Conservation (phyloP, 1,140 invertebrate genomes). For the Acyrthosiphon pisum region DNA sequence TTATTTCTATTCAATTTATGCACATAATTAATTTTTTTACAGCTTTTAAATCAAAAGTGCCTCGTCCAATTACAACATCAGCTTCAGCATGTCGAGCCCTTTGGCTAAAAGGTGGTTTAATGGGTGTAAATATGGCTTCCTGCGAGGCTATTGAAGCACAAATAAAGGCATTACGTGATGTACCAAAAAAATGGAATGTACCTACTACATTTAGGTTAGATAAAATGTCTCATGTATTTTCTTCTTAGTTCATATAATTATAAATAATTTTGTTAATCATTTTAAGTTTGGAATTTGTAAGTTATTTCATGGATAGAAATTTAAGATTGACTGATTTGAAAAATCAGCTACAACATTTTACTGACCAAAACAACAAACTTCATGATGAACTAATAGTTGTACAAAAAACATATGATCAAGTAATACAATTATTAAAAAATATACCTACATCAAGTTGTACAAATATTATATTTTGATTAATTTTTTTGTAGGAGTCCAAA, state of each 20-base stretch:
- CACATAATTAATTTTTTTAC: conserved; percentile 59
- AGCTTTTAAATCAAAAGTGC: conserved; percentile 95
- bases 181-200: conserved; percentile 92
- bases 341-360: conserved; percentile 75
- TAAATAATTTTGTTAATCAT: conserved; percentile 17
- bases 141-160: conserved; percentile 83
- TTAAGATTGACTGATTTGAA: conserved; percentile 78
- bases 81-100: conserved; percentile 86
- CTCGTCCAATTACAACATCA: conserved; percentile 85
- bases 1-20: conserved; percentile 21
- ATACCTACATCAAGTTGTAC: not conserved
- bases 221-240: conserved; percentile 11
- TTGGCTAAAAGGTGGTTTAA: conserved; percentile 84
- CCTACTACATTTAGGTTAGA: conserved; percentile 77
- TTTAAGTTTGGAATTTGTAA: conserved; percentile 89
- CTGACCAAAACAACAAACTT: conserved; percentile 77
- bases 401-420: conserved; percentile 79
- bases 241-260: not conserved
- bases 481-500: conserved; percentile 66
- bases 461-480: not conserved
- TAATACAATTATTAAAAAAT: conserved; percentile 61
- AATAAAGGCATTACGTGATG: conserved; percentile 78
- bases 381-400: conserved; percentile 76
- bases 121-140: conserved; percentile 83
- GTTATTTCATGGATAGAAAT: conserved; percentile 89